These are phyloP conservation scores for Asobara japonica DNA, from an alignment of 1,140 invertebrate genomes.

Conservation along the genomic window DNA sequence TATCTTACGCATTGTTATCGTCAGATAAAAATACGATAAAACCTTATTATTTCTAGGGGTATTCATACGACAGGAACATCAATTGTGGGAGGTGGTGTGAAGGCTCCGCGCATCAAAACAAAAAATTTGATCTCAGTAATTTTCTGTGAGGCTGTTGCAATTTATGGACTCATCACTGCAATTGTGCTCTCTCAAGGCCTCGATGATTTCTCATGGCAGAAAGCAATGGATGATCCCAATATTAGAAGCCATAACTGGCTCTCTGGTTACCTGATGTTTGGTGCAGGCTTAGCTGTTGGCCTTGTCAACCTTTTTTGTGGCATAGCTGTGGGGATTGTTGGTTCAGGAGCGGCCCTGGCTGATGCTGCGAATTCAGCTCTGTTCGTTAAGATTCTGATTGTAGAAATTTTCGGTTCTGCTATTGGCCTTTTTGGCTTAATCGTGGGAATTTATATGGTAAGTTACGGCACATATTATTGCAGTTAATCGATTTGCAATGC, in stretches of 20 bases:
- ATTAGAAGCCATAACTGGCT: slow-evolving; percentile 73
- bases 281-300: slow-evolving; percentile 93
- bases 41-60: slow-evolving; percentile 71
- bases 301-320: slow-evolving; percentile 96
- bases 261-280: slow-evolving; percentile 93
- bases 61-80: slow-evolving; percentile 97
- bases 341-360: slow-evolving; percentile 93
- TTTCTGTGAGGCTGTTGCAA: slow-evolving; percentile 98
- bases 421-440: slow-evolving; percentile 99
- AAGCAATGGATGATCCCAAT: slow-evolving; percentile 34
- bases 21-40: too few relatives aligned
- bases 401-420: slow-evolving; percentile 98
- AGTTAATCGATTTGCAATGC: neutral
- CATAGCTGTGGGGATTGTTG: slow-evolving; percentile 95
- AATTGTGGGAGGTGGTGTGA: slow-evolving; percentile 97
- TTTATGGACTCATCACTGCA: slow-evolving; percentile 98
- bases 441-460: slow-evolving; percentile 91
- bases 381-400: slow-evolving; percentile 97
- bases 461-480: slow-evolving; percentile 19
- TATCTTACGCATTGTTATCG: too few relatives aligned
- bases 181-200: slow-evolving; percentile 92
- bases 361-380: slow-evolving; percentile 94
- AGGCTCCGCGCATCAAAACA: slow-evolving; percentile 98
- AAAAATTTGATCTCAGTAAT: slow-evolving; percentile 99
- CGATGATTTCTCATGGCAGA: slow-evolving; percentile 67